Percentiles rank a stretch among this genome's conserved stretches.
These are phyloP conservation scores for Mantis religiosa DNA, from an alignment of 2,888 invertebrate species.

Conservation along the genomic window DNA sequence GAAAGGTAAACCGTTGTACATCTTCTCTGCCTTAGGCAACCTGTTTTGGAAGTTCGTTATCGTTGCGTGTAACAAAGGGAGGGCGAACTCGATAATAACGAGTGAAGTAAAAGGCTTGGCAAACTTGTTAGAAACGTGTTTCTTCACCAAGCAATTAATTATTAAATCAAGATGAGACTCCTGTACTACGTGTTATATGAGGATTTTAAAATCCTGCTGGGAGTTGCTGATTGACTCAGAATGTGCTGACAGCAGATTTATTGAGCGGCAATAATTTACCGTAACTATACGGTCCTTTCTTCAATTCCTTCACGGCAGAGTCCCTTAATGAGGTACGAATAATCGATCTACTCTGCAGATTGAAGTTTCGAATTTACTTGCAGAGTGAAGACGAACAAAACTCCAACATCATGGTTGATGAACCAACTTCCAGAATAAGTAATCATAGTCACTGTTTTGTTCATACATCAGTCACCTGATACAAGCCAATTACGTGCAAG, in stretches of 20 bases:
- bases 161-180: neutral
- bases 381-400: neutral
- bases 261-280: neutral
- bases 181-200: neutral
- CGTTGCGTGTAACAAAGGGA: neutral
- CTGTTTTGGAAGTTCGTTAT: neutral
- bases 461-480: too few species aligned
- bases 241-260: neutral
- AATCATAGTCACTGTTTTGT: too few species aligned
- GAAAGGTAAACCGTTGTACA: too few species aligned
- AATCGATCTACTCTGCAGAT: neutral
- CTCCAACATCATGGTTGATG: neutral
- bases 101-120: neutral
- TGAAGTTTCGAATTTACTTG: neutral
- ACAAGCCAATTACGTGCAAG: too few species aligned
- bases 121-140: neutral
- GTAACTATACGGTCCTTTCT: neutral
- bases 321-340: neutral
- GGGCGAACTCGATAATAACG: neutral
- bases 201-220: neutral
- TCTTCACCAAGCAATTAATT: neutral
- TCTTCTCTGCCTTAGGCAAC: neutral
- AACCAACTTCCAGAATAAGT: neutral
- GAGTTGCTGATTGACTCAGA: neutral
- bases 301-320: neutral